Evolutionary conservation across 2,797 vertebrate genomes (phyloP).

Genomic region (Tamandua tetradactyla): DNA sequence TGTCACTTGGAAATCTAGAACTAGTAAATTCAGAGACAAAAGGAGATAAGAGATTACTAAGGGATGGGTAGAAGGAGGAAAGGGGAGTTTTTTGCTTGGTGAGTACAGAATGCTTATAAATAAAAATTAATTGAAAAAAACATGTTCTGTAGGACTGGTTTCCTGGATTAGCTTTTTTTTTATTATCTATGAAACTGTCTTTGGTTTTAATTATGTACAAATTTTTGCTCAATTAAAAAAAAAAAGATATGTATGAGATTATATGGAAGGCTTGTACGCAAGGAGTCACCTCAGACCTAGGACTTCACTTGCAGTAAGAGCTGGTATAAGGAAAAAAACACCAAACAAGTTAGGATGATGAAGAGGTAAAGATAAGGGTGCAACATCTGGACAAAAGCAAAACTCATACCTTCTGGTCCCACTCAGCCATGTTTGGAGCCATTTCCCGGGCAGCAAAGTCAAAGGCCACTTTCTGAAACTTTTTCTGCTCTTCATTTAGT

Average conservation of each 20-base stretch:
- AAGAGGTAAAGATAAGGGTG: not conserved
- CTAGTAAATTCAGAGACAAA: too few species aligned
- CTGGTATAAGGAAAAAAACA: not conserved
- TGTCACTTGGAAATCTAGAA: too few species aligned
- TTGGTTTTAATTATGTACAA: not conserved
- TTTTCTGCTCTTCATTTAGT: slow-evolving; percentile 95
- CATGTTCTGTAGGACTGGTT: not conserved
- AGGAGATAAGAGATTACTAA: too few species aligned
- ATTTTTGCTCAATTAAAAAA: not conserved
- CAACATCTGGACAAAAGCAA: not conserved
- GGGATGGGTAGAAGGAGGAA: too few species aligned
- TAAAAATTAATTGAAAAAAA: too few species aligned
- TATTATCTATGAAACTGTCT: not conserved
- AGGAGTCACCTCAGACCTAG: not conserved
- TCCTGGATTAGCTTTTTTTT: slow-evolving; percentile 3
- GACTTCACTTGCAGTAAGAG: not conserved
- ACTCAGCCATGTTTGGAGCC: slow-evolving; percentile 96
- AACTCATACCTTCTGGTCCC: slow-evolving; percentile 93
- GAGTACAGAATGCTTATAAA: too few species aligned
- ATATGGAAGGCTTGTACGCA: not conserved
- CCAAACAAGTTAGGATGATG: not conserved
- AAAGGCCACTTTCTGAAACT: slow-evolving; percentile 97
- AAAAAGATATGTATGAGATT: not conserved
- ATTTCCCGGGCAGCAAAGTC: slow-evolving; percentile 97
- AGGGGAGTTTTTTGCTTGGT: too few species aligned